Evolutionary conservation across 2,113 vertebrate genomes (phyloP).

Genomic region (Perca fluviatilis): DNA sequence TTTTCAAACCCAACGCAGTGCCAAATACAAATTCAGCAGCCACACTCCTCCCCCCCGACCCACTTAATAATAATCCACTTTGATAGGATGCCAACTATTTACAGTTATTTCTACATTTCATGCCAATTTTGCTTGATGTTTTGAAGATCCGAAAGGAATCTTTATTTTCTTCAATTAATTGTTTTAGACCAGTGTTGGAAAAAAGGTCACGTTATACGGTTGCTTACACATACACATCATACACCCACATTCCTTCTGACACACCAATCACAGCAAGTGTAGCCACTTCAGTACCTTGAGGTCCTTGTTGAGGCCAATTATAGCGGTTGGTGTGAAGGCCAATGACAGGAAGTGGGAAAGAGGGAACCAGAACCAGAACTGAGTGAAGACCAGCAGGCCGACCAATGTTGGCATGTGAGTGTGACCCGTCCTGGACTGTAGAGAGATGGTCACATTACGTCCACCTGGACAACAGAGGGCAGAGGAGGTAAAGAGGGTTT

Average conservation of each 20-base stretch:
- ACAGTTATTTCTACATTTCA: neutral
- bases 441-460: slow-evolving; percentile 96
- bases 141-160: neutral
- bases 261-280: neutral
- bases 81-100: neutral
- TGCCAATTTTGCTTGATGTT: neutral
- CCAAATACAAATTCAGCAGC: slow-evolving; percentile 10
- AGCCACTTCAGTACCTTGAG: slow-evolving; percentile 89
- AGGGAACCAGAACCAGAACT: slow-evolving; percentile 99
- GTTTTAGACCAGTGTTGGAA: neutral
- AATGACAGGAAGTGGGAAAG: slow-evolving; percentile 96
- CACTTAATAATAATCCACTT: no score
- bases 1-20: neutral
- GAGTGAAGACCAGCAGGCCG: slow-evolving; percentile 97
- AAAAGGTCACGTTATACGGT: neutral
- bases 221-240: neutral
- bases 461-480: slow-evolving; percentile 86
- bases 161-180: neutral
- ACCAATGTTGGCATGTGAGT: slow-evolving; percentile 99
- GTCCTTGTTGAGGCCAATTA: slow-evolving; percentile 99
- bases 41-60: neutral
- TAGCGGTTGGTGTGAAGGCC: slow-evolving; percentile 97
- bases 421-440: slow-evolving; percentile 98
- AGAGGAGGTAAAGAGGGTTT: slow-evolving; percentile 2
- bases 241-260: neutral